Evolutionary conservation across 2,888 invertebrate genomes (phyloP).

Genomic region (Drosophila mimica): DNA sequence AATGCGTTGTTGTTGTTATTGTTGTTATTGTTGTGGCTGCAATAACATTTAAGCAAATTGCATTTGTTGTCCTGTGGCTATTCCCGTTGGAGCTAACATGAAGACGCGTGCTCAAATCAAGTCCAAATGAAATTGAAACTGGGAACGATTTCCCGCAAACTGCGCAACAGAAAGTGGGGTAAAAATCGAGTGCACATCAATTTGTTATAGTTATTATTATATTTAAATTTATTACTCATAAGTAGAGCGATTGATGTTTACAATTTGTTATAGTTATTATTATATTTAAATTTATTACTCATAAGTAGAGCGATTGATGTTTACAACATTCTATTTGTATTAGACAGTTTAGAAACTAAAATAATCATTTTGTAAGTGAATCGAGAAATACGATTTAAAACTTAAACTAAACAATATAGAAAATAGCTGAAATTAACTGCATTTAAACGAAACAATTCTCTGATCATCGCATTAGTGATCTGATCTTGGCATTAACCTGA

Average conservation of each 20-base stretch:
- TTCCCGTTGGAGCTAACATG: slow-evolving; percentile 11
- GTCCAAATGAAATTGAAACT: slow-evolving; percentile 11
- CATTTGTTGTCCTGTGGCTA: slow-evolving; percentile 60
- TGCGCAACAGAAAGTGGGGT: slow-evolving; percentile 9
- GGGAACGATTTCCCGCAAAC: slow-evolving; percentile 1
- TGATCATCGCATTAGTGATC: background rate
- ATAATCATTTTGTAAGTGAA: background rate
- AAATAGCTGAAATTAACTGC: too few species aligned
- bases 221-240: background rate
- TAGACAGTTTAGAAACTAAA: background rate
- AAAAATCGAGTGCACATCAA: slow-evolving; percentile 1
- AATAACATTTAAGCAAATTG: slow-evolving; percentile 59
- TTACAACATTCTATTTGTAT: background rate
- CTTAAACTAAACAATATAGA: background rate
- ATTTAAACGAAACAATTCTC: too few species aligned
- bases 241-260: background rate
- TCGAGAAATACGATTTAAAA: too few species aligned
- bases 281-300: background rate
- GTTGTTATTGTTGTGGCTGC: slow-evolving; percentile 50
- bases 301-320: background rate
- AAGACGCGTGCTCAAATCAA: slow-evolving; percentile 31
- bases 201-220: background rate
- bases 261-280: background rate
- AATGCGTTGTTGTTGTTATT: slow-evolving; percentile 46
- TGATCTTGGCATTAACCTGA: background rate